Evolutionary conservation across 2,113 vertebrate genomes (phyloP).

Genomic region (Otus sunia): DNA sequence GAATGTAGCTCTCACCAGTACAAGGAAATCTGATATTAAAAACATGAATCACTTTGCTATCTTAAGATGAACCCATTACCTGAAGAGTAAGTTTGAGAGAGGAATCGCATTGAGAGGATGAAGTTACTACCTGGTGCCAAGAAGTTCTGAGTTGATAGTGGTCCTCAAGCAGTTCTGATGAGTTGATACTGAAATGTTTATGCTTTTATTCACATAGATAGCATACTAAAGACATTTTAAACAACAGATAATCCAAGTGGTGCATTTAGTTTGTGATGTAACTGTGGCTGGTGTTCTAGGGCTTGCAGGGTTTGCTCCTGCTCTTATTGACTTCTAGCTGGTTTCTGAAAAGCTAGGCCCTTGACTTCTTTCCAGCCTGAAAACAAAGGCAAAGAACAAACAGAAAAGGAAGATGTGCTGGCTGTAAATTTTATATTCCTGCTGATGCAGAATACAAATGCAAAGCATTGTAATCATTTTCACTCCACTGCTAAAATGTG

Average conservation of each 20-base stretch:
- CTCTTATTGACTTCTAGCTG: not conserved
- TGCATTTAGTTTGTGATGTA: slow-evolving; percentile 67
- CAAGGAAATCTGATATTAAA: slow-evolving; percentile 59
- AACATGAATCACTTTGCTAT: slow-evolving; percentile 60
- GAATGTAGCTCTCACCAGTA: slow-evolving; percentile 45
- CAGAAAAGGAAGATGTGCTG: not conserved
- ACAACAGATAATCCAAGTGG: slow-evolving; percentile 75
- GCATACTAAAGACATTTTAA: slow-evolving; percentile 77
- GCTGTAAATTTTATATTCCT: slow-evolving; percentile 22
- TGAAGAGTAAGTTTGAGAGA: slow-evolving; percentile 28
- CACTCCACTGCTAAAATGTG: too few relatives aligned
- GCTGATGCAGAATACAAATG: not conserved
- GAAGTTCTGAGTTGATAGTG: too few relatives aligned
- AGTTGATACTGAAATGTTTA: slow-evolving; percentile 86
- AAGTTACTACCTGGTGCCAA: slow-evolving; percentile 72
- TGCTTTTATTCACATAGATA: slow-evolving; percentile 80
- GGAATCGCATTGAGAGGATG: slow-evolving; percentile 10
- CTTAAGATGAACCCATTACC: slow-evolving; percentile 64
- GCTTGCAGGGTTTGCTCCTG: not conserved
- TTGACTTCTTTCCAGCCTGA: not conserved
- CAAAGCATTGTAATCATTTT: not conserved
- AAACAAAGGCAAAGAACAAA: slow-evolving; percentile 53
- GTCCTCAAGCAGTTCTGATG: slow-evolving; percentile 77
- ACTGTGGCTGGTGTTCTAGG: slow-evolving; percentile 52
- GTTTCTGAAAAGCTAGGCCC: not conserved